Base-by-base conservation (phyloP, 2,888 invertebrate genomes). In the Desoria tigrina region DNA sequence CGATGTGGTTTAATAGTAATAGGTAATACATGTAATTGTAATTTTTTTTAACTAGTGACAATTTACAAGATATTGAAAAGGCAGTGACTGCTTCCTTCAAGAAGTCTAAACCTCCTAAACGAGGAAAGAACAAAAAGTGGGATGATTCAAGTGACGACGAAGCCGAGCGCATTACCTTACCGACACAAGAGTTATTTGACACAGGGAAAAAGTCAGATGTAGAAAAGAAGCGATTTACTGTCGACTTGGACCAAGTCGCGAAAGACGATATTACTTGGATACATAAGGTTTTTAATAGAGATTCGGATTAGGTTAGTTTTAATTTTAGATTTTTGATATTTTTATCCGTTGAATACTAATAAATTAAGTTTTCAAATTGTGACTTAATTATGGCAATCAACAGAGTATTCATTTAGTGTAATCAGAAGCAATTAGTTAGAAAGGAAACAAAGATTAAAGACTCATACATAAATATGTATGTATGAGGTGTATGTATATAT, bases 261-360 rank as follows among this genome's bases (percentile, higher is more conserved):
- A 61, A 58, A 2, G 73, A 73, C 2, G 65, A 68, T 42, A 37
- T 9, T 26, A 27, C 55, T 27, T 68, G 68, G 68, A 63, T 68
- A 14, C 49, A 60, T 16, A 23, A 28, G 11, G 27, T 68, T 14
- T 68, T 63, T 65, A 42, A n/a, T n/a, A n/a, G n/a, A n/a, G n/a
- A n/a, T n/a, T n/a, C n/a, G n/a, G n/a, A n/a, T n/a, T n/a, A 39
- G 9, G 16, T 39, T 39, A 39, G 39, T 39, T 16, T 39, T 9
- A 11, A 16, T 39, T 39, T 39, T 9, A 16, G 9, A 11, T 39
- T 39, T 39, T 11, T 39, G 39, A 11, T 39, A 39, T 39, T 39
- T 39, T n/a, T n/a, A n/a, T n/a, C n/a, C n/a, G n/a, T n/a, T n/a
- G n/a, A n/a, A n/a, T n/a, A n/a, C n/a, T n/a, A n/a, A n/a, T n/a